These are phyloP conservation scores for Gymnopithys bicolor DNA, from an alignment of 2,797 vertebrate species.

Conservation along the genomic window DNA sequence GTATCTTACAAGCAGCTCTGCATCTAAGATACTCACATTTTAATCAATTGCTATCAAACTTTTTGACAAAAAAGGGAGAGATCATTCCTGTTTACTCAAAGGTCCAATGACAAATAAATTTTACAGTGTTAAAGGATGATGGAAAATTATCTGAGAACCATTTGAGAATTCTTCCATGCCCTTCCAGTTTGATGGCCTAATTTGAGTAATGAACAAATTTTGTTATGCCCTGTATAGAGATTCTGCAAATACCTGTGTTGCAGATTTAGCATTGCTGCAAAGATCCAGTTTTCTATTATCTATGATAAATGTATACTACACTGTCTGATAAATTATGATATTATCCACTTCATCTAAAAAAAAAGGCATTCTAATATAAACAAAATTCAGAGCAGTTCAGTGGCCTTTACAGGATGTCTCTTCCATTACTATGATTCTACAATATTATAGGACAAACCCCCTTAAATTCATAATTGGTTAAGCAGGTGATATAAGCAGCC, in stretches of 20 bases:
- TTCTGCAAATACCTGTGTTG: neutral
- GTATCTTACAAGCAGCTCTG: neutral
- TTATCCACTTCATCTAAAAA: neutral
- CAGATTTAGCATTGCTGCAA: neutral
- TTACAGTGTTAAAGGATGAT: neutral
- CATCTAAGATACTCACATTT: neutral
- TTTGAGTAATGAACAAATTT: neutral
- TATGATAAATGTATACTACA: neutral
- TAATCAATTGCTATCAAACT: slow-evolving; percentile 8
- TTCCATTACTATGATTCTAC: neutral
- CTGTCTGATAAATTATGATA: neutral
- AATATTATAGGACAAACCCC: neutral
- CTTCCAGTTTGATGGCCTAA: neutral
- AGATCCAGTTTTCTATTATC: neutral
- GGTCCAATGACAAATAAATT: neutral
- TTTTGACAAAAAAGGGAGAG: neutral
- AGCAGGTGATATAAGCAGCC: neutral
- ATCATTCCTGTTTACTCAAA: neutral
- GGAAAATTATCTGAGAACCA: neutral
- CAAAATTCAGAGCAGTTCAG: neutral
- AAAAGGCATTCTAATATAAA: neutral
- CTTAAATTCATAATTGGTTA: neutral
- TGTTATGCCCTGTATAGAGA: neutral
- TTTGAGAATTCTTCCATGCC: neutral
- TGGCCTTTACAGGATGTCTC: neutral